phyloP scores from a whole-genome alignment of 2,113 vertebrate species.

The western clawed frog (Xenopus tropicalis) region UCB_Xtro_10.0 CM004443.2:45517001-45517500 shows the following conservation, averaged over 20 bases:
- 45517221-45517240: slow-evolving; percentile 58
- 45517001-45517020: too few species aligned
- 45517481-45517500: slow-evolving; percentile 71
- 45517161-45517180: slow-evolving; percentile 38
- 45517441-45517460: slow-evolving; percentile 70
- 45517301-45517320: slow-evolving; percentile 67
- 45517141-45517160: slow-evolving; percentile 27
- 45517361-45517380: slow-evolving; percentile 73
- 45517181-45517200: slow-evolving; percentile 42
- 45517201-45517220: slow-evolving; percentile 49
- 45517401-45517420: slow-evolving; percentile 69
- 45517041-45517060: too few species aligned
- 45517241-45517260: slow-evolving; percentile 36
- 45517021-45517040: too few species aligned
- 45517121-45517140: slow-evolving; percentile 36
- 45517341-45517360: slow-evolving; percentile 66
- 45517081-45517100: neutral
- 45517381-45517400: slow-evolving; percentile 65
- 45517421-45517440: slow-evolving; percentile 62
- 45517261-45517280: slow-evolving; percentile 58
- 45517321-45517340: slow-evolving; percentile 66
- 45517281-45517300: slow-evolving; percentile 57
- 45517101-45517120: slow-evolving; percentile 28
- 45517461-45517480: slow-evolving; percentile 69
- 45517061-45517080: too few species aligned